A percentile compares a stretch with the other conserved stretches of the same genome.
phyloP scores from a whole-genome alignment of 1,140 invertebrate species.

The Calosoma granatense region DNA sequence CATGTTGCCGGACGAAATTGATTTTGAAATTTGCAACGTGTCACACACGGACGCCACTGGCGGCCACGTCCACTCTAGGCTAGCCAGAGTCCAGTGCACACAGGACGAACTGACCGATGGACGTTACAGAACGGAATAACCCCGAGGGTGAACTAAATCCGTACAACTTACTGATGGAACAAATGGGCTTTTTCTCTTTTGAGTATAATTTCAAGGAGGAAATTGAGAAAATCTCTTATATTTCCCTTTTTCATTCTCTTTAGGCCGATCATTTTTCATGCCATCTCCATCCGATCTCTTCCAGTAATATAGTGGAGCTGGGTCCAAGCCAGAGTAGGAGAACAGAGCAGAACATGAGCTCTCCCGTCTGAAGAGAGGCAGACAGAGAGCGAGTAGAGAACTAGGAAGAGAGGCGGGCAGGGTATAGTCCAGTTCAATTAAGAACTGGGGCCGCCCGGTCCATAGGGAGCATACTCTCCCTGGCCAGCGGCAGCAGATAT shows the following conservation, averaged over 20 bases:
- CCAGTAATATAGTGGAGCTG: neutral
- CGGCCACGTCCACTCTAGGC: neutral
- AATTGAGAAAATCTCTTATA: constrained; percentile 34
- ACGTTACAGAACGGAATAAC: neutral
- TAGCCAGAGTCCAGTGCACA: neutral
- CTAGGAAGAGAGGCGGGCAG: too few relatives aligned
- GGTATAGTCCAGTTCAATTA: constrained; percentile 9
- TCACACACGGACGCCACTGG: neutral
- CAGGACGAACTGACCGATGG: neutral
- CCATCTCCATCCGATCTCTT: constrained; percentile 26
- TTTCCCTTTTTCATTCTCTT: constrained; percentile 31
- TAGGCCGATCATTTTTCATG: constrained; percentile 35
- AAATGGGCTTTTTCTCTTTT: constrained; percentile 19
- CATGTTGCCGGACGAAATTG: neutral
- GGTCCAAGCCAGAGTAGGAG: too few relatives aligned
- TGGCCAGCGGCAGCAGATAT: neutral
- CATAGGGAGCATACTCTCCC: neutral
- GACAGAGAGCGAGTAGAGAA: too few relatives aligned
- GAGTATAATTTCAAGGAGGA: constrained; percentile 33
- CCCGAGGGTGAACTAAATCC: constrained; percentile 3
- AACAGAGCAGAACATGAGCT: too few relatives aligned
- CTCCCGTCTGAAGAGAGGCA: too few relatives aligned
- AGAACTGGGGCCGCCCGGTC: neutral
- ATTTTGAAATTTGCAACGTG: neutral
- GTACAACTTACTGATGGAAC: constrained; percentile 5